Base-by-base conservation (phyloP, 2,888 invertebrate genomes). In the Cybosia mesomella region DNA sequence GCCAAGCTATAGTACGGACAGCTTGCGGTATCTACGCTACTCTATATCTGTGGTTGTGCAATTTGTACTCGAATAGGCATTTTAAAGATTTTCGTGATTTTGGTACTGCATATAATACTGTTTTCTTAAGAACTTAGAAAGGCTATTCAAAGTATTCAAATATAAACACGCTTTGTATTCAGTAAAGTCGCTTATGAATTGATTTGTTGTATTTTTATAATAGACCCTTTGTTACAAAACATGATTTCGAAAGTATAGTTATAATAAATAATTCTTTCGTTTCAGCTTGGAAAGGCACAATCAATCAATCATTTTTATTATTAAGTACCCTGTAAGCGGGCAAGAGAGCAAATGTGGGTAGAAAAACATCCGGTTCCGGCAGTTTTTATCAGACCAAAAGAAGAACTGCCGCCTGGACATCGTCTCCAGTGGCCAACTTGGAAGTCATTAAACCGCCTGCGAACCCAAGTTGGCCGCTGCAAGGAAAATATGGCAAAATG, bases 91-190 rank as follows among this genome's bases (percentile, higher is more conserved):
- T 49, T 49, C 54, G 54, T 55, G 54, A 55, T 55, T 55, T 55
- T 24, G 13, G 54, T 22, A 24, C 13, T 22, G 22, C 54, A 55
- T 22, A 22, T 5, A 55, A 21, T 22, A 24, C 4, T 55, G 54
- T 55, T 55, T 24, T 54, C 22, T 55, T 55, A 55, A 21, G 13
- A 55, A 55, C 21, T 22, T 22, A 24, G 54, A 55, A 55, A 55
- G 54, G 54, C 5, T 11, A 21, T 55, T 55, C 62, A 61, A 61
- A 58, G 64, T 59, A 62, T 66, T 53, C 15, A 49, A 49, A 49
- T 21, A 24, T 54, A 55, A 55, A 24, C 54, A 22, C 54, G 54
- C 7, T 55, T n/a, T 49, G 49, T 49, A 49, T n/a, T 49, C 15
- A 39, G 5, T 15, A 7, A 18, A 43, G 43, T 43, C 9, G 49